Conservation (phyloP, 2,797 vertebrate species). For the Chanos chanos region DNA sequence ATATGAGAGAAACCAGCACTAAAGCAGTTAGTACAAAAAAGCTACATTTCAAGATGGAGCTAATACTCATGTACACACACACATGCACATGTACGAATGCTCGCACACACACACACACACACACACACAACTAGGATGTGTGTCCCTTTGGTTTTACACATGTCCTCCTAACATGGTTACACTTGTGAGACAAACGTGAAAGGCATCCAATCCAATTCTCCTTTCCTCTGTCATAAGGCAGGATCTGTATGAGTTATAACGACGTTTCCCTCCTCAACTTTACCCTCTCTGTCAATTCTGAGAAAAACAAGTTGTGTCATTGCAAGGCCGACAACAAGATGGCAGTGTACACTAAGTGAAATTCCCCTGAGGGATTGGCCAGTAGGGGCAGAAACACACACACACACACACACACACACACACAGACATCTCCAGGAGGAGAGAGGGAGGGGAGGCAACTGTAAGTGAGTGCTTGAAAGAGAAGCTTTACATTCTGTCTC, state of each 20-base stretch:
- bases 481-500: too few relatives aligned
- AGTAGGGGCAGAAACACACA: constrained; percentile 18
- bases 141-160: constrained; percentile 9
- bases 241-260: constrained; percentile 39
- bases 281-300: constrained; percentile 16
- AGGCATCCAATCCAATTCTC: constrained; percentile 24
- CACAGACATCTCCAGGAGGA: constrained; percentile 17
- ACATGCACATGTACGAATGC: constrained; percentile 31
- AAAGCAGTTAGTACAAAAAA: neutral
- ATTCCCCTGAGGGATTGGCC: constrained; percentile 59
- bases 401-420: too few relatives aligned
- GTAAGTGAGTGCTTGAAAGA: too few relatives aligned
- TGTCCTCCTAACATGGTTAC: constrained; percentile 25
- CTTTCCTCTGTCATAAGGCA: constrained; percentile 28
- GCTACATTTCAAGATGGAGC: neutral
- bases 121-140: constrained; percentile 24
- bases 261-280: constrained; percentile 32
- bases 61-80: neutral
- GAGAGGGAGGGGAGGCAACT: constrained; percentile 15
- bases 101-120: constrained; percentile 35
- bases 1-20: too few relatives aligned
- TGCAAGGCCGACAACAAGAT: constrained; percentile 79
- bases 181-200: constrained; percentile 12
- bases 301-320: constrained; percentile 69
- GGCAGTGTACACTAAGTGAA: constrained; percentile 81